Percentiles rank a stretch among this genome's conserved stretches.
These are phyloP conservation scores for Proales similis DNA, from an alignment of 1,140 invertebrate species.

Conservation along the genomic window DNA sequence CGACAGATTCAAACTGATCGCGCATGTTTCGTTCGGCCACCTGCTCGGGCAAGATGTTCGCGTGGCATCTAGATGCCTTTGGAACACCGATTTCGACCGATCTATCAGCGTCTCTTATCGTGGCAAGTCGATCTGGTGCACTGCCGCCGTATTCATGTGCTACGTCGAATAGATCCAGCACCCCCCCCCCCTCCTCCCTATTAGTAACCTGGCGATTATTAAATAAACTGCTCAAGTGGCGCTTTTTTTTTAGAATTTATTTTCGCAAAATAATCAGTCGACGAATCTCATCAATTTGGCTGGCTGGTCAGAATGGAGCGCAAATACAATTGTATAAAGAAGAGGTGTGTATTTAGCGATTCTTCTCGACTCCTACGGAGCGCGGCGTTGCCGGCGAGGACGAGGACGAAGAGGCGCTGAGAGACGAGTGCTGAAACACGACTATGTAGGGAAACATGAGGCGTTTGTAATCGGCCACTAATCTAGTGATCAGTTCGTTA, in stretches of 20 bases:
- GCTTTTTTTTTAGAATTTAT: too few relatives aligned
- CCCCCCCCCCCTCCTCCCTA: neutral
- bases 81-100: conserved; percentile 43
- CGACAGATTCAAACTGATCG: conserved; percentile 43
- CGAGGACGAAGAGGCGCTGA: too few relatives aligned
- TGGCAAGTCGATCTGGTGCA: conserved; percentile 41
- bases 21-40: conserved; percentile 42
- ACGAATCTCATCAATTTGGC: too few relatives aligned
- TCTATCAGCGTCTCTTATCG: conserved; percentile 42
- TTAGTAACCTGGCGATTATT: too few relatives aligned
- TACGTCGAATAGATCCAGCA: conserved; percentile 42
- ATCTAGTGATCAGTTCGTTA: conserved; percentile 8
- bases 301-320: too few relatives aligned
- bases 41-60: conserved; percentile 42
- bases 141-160: conserved; percentile 42
- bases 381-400: too few relatives aligned
- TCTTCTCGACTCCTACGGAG: too few relatives aligned
- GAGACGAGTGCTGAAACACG: conserved; percentile 4
- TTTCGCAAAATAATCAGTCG: too few relatives aligned
- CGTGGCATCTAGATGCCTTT: conserved; percentile 43
- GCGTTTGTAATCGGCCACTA: conserved; percentile 9
- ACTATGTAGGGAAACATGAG: conserved; percentile 25
- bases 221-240: too few relatives aligned
- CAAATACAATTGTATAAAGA: too few relatives aligned
- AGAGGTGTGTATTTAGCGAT: too few relatives aligned